Conservation (phyloP, 2,113 vertebrate species). For the Sterna hirundo region DNA sequence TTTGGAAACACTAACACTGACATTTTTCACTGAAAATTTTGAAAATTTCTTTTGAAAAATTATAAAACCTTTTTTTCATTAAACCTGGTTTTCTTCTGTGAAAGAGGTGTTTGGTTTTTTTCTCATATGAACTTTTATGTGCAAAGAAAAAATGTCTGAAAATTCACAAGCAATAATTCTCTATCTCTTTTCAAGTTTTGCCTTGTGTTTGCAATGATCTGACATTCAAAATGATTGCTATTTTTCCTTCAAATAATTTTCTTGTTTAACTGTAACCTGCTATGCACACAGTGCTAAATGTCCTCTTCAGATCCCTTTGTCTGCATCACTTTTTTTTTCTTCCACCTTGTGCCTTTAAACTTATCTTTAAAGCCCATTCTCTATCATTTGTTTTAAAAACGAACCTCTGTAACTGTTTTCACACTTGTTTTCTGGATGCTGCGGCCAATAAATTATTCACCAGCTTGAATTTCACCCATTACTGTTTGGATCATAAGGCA, state of each 20-base stretch:
- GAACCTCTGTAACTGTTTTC: not conserved
- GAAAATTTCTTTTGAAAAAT: not conserved
- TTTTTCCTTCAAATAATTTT: not conserved
- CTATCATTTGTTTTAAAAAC: constrained; percentile 46
- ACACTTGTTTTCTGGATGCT: constrained; percentile 22
- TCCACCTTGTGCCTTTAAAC: not conserved
- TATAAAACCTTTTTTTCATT: accelerated
- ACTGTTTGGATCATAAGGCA: not conserved
- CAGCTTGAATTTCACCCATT: constrained; percentile 18
- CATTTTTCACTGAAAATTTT: not conserved
- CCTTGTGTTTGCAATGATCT: not conserved
- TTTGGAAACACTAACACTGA: not conserved
- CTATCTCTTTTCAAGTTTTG: not conserved
- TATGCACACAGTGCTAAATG: not conserved
- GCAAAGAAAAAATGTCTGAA: not conserved
- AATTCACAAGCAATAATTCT: not conserved
- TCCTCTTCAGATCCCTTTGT: not conserved
- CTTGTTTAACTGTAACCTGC: not conserved
- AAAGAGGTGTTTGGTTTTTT: not conserved
- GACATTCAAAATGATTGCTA: not conserved
- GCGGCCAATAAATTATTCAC: constrained; percentile 43
- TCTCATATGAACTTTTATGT: not conserved
- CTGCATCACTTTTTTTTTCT: not conserved
- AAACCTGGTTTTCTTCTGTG: not conserved
- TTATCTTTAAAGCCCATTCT: not conserved